A percentile compares a stretch with the other conserved stretches of the same genome.
Conservation (phyloP, 2,113 vertebrate genomes). For the Zosterops borbonicus region DNA sequence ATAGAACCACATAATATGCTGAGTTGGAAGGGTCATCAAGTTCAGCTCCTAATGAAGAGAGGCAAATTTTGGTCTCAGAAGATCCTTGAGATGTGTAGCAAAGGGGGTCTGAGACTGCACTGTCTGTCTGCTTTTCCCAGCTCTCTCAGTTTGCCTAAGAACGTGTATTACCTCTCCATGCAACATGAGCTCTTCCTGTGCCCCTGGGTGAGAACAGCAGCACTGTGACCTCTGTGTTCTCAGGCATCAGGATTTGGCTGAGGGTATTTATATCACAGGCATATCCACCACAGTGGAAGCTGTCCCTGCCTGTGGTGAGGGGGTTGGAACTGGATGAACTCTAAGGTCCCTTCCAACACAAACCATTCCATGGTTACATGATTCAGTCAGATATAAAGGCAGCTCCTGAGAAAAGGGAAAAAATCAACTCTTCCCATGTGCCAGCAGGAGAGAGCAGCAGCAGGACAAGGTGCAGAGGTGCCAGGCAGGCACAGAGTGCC, state of each 20-base stretch:
- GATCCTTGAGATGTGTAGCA: background rate
- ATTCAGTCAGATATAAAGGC: background rate
- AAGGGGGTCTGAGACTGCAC: background rate
- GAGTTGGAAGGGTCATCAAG: background rate
- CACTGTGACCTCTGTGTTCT: background rate
- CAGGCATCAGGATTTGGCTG: background rate
- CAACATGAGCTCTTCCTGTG: background rate
- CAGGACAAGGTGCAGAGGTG: background rate
- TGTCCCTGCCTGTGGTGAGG: background rate
- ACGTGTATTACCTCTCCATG: background rate
- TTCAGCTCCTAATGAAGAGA: background rate
- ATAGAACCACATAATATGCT: background rate
- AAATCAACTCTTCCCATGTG: background rate
- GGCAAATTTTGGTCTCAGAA: background rate
- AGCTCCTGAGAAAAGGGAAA: background rate
- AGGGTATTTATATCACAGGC: background rate
- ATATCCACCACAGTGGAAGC: background rate
- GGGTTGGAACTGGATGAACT: background rate
- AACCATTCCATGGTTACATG: background rate
- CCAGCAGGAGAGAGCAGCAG: background rate
- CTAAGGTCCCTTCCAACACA: background rate
- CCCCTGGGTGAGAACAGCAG: background rate
- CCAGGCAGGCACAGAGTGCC: background rate
- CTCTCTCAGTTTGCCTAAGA: background rate
- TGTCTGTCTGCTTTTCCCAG: background rate